Evolutionary conservation across 2,888 invertebrate species (phyloP).

Genomic region (Neoaliturus tenellus): DNA sequence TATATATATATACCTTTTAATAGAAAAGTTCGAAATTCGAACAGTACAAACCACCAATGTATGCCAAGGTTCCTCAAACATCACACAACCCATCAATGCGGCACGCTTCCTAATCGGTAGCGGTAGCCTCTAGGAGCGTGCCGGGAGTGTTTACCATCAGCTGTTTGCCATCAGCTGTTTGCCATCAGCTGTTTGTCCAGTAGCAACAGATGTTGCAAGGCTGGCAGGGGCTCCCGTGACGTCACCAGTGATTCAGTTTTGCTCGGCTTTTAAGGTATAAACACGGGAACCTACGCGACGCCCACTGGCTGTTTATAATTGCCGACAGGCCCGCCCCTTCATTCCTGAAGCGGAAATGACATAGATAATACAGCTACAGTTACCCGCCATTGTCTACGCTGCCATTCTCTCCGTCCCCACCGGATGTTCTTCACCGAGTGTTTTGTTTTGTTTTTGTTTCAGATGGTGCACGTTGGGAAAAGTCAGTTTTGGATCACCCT

Average conservation of each 20-base stretch:
- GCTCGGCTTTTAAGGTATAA: constrained; percentile 25
- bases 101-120: too few species aligned
- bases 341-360: constrained; percentile 30
- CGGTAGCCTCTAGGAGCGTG: neutral
- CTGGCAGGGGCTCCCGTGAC: neutral
- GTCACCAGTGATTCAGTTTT: constrained; percentile 25
- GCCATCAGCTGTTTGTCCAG: neutral
- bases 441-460: neutral
- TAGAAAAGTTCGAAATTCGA: too few species aligned
- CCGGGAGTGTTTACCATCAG: neutral
- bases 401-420: constrained; percentile 3
- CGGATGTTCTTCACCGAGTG: neutral
- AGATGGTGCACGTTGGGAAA: neutral
- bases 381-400: constrained; percentile 10
- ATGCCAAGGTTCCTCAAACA: neutral
- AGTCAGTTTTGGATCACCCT: neutral
- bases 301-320: constrained; percentile 20
- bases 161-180: neutral
- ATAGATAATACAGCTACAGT: constrained; percentile 21
- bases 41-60: too few species aligned
- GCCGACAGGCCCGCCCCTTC: constrained; percentile 12
- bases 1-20: too few species aligned
- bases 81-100: too few species aligned
- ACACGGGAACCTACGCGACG: constrained; percentile 31
- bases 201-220: too few species aligned